Percentiles rank a stretch among this genome's conserved stretches.
Conservation (phyloP, 2,888 invertebrate genomes). For the Pelosia muscerda region DNA sequence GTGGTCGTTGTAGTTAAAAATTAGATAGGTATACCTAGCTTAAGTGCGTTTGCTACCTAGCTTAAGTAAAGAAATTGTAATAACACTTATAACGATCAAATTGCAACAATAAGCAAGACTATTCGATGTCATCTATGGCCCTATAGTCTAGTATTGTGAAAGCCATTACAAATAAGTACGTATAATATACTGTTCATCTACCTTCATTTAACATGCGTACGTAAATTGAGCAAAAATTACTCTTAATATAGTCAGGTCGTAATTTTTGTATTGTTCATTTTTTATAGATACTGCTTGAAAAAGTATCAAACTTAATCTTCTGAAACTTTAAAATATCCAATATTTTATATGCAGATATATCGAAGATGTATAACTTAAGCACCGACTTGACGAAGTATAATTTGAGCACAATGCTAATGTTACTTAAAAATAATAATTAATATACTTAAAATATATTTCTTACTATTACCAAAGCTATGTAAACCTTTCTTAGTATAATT, state of each 20-base stretch:
- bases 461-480: constrained; percentile 66
- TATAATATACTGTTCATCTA: too few relatives aligned
- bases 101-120: background rate
- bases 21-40: background rate
- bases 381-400: background rate
- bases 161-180: background rate
- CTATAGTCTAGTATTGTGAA: background rate
- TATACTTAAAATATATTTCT: too few relatives aligned
- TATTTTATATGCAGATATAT: background rate
- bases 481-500: constrained; percentile 52
- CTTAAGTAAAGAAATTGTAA: background rate
- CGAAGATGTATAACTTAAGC: background rate
- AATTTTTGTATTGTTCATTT: background rate
- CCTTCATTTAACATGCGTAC: background rate
- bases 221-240: background rate
- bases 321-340: background rate
- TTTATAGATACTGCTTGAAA: background rate
- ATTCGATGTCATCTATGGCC: too few relatives aligned
- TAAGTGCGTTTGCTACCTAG: background rate
- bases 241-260: background rate
- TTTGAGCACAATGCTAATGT: constrained; percentile 32
- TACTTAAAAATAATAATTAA: constrained; percentile 37
- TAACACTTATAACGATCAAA: background rate
- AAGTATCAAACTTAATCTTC: background rate
- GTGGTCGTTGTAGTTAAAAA: background rate